Evolutionary conservation across 2,888 invertebrate genomes (phyloP).

Genomic region (Rhagonycha lutea): DNA sequence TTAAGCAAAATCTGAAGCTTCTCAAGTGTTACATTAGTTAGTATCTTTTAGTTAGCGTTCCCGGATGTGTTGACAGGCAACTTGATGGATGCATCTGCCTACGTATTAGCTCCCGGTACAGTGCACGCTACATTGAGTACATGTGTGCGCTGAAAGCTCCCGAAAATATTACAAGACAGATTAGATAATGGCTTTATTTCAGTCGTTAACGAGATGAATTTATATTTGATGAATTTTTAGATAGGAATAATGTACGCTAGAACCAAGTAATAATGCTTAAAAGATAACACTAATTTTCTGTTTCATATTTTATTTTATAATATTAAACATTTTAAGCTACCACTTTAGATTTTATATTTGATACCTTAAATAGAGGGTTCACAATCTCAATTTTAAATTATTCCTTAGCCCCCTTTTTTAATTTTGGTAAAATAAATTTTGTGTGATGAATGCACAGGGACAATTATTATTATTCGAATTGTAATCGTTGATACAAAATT

Average conservation of each 20-base stretch:
- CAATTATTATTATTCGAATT: background rate
- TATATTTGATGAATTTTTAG: conserved; percentile 15
- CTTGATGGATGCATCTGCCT: conserved; percentile 33
- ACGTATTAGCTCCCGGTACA: conserved; percentile 22
- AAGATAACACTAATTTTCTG: background rate
- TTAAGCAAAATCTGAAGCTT: conserved; percentile 16
- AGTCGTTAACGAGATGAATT: conserved; percentile 28
- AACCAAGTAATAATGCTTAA: background rate
- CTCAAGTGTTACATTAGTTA: conserved; percentile 26
- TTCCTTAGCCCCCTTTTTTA: background rate
- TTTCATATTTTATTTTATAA: background rate
- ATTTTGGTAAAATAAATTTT: background rate
- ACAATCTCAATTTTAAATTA: background rate
- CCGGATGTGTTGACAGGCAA: conserved; percentile 33
- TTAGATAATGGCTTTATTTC: conserved; percentile 36
- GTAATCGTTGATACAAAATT: background rate
- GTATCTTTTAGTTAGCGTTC: conserved; percentile 26
- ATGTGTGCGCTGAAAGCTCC: conserved; percentile 31
- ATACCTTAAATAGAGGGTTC: background rate
- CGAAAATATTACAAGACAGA: conserved; percentile 35
- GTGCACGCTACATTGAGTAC: conserved; percentile 32
- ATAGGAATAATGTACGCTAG: background rate
- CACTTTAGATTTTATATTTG: background rate
- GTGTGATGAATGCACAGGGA: background rate
- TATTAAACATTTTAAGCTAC: background rate